A percentile compares a stretch with the other conserved stretches of the same genome.
These are phyloP conservation scores for Cavia aperea DNA, from an alignment of 2,113 vertebrate species.

Conservation along the genomic window DNA sequence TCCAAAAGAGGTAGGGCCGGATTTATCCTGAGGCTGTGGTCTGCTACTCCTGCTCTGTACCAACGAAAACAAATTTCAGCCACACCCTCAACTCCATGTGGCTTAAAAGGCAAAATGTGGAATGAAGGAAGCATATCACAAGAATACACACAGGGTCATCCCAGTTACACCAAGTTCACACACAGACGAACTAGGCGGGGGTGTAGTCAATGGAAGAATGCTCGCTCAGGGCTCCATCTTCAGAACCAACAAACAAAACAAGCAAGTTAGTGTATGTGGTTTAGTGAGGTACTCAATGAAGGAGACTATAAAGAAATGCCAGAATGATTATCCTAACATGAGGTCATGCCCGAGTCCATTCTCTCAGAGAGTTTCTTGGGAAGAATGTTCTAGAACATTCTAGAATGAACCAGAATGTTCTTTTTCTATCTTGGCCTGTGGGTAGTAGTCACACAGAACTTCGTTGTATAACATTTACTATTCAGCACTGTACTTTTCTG, in stretches of 20 bases:
- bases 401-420: background rate
- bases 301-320: background rate
- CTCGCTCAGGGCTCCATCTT: background rate
- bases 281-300: background rate
- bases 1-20: background rate
- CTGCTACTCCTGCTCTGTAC: background rate
- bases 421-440: background rate
- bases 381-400: background rate
- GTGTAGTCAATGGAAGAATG: background rate
- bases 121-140: background rate
- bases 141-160: background rate
- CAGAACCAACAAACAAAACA: background rate
- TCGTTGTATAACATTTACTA: background rate
- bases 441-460: background rate
- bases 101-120: background rate
- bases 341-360: too few species aligned
- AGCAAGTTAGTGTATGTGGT: accelerated
- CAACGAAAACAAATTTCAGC: background rate
- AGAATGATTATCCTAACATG: background rate
- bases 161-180: background rate
- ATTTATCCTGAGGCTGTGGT: accelerated
- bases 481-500: background rate
- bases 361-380: background rate
- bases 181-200: background rate
- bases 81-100: accelerated